Conservation (phyloP, 2,888 invertebrate species). For the Brachyopa scutellaris region DNA sequence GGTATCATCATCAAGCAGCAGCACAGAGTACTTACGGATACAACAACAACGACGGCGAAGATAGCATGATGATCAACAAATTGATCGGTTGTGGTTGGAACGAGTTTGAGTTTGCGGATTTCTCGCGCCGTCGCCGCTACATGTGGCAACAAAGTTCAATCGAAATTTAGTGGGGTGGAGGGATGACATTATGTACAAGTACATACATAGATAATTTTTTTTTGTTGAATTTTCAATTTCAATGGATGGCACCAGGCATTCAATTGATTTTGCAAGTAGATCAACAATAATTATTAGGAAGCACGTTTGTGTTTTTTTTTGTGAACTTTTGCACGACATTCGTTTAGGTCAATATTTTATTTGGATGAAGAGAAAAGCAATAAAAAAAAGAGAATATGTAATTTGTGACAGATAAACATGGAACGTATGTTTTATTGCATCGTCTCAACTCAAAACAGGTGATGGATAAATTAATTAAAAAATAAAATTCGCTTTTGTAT, state of each 20-base stretch:
- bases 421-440: not conserved
- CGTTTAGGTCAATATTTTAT: constrained; percentile 6
- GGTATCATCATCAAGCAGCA: constrained; percentile 24
- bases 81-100: constrained; percentile 43
- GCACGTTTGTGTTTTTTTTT: constrained; percentile 16
- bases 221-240: constrained; percentile 16
- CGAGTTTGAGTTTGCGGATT: constrained; percentile 59
- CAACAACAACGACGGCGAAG: constrained; percentile 3
- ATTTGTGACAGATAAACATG: not conserved
- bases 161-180: constrained; percentile 4
- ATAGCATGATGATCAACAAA: constrained; percentile 25
- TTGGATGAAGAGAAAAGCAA: not conserved
- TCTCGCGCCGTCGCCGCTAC: constrained; percentile 6
- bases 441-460: constrained; percentile 8
- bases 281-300: constrained; percentile 40
- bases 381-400: not conserved
- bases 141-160: constrained; percentile 11
- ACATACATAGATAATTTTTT: not conserved
- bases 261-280: constrained; percentile 53
- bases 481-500: not conserved
- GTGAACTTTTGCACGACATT: not conserved
- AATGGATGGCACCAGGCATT: constrained; percentile 23
- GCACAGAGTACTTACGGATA: not conserved
- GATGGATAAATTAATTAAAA: not conserved
- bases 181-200: not conserved